Conservation (phyloP, 2,888 invertebrate species). For the Archaeoteleia sp. region DNA sequence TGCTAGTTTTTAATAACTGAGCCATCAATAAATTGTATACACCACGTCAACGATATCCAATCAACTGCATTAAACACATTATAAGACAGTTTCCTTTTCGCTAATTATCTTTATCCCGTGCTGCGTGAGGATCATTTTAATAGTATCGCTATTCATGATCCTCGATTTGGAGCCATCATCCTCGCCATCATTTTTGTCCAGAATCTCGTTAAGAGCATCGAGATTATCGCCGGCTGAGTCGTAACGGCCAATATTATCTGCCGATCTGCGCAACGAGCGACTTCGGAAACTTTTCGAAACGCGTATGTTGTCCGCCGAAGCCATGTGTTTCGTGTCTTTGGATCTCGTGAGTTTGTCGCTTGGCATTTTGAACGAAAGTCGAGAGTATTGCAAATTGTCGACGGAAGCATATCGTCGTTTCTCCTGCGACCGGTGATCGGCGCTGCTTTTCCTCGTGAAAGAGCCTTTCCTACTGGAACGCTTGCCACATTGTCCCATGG, state of each 20-base stretch:
- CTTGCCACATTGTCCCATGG: conserved; percentile 56
- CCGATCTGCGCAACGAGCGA: conserved; percentile 65
- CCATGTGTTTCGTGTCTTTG: conserved; percentile 61
- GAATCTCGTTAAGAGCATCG: conserved; percentile 60
- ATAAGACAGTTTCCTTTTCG: conserved; percentile 82
- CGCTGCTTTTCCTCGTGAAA: conserved; percentile 57
- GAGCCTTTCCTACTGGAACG: conserved; percentile 66
- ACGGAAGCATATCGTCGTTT: conserved; percentile 70
- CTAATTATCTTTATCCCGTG: conserved; percentile 88
- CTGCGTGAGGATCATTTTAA: conserved; percentile 84
- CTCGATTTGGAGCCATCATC: conserved; percentile 50
- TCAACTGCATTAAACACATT: conserved; percentile 52
- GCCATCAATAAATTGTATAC: neutral
- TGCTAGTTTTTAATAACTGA: neutral
- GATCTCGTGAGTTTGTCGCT: conserved; percentile 59
- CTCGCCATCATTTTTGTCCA: conserved; percentile 16
- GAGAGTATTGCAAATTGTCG: conserved; percentile 68
- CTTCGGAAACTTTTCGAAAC: conserved; percentile 58
- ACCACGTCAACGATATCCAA: neutral
- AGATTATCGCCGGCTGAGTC: conserved; percentile 67
- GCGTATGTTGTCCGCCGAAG: conserved; percentile 69
- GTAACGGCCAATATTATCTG: conserved; percentile 64
- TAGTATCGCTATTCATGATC: conserved; percentile 76
- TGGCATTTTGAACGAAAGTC: conserved; percentile 52
- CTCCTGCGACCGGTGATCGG: conserved; percentile 55